These are phyloP conservation scores for Synanceia verrucosa DNA, from an alignment of 2,797 vertebrate species.

Conservation along the genomic window DNA sequence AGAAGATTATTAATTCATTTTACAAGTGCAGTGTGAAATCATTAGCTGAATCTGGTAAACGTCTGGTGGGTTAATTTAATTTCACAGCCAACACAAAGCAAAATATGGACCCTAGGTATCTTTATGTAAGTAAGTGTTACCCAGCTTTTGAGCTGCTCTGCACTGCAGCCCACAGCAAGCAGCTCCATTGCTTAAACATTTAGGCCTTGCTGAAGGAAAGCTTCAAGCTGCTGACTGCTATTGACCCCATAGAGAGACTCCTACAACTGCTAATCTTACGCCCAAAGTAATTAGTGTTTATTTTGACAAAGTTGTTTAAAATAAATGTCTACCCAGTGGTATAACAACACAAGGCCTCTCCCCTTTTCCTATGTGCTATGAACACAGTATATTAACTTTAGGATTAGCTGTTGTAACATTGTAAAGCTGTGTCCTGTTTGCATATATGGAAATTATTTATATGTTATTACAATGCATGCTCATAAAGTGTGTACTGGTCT, in stretches of 20 bases:
- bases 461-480: not conserved
- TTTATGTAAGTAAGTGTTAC: too few species aligned
- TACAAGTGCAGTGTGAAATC: not conserved
- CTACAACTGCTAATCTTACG: conserved; percentile 3
- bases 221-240: not conserved
- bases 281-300: not conserved
- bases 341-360: not conserved
- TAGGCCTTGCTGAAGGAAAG: not conserved
- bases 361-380: not conserved
- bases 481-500: not conserved
- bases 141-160: conserved; percentile 1
- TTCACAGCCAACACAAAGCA: not conserved
- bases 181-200: not conserved
- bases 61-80: not conserved
- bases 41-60: not conserved
- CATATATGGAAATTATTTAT: not conserved
- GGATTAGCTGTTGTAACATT: not conserved
- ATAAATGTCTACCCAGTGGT: not conserved
- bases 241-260: not conserved
- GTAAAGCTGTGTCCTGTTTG: not conserved
- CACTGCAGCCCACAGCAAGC: not conserved
- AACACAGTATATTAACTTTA: not conserved
- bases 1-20: too few species aligned
- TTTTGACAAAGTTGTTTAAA: conserved; percentile 13
- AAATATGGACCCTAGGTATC: not conserved